Conservation (phyloP, 2,888 invertebrate species). For the Scrobipalpa atriplicella region DNA sequence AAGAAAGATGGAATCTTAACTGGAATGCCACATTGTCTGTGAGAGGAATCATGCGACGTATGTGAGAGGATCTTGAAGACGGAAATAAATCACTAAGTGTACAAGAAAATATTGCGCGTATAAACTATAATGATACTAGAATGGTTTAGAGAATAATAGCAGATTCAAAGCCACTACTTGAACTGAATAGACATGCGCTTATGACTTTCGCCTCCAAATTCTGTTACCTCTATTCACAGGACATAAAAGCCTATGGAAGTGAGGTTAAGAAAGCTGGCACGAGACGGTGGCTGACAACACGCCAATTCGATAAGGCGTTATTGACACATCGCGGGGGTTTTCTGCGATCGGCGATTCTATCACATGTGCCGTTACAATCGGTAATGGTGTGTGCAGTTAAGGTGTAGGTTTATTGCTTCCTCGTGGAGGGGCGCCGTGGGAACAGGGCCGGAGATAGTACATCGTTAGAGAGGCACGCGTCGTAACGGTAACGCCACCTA, state of each 20-base stretch:
- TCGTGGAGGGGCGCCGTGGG: slow-evolving; percentile 68
- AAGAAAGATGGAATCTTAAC: neutral
- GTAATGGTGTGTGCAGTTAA: slow-evolving; percentile 79
- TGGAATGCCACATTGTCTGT: slow-evolving; percentile 11
- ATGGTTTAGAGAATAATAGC: neutral
- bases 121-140: neutral
- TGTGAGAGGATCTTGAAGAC: neutral
- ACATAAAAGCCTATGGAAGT: slow-evolving; percentile 27
- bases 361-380: slow-evolving; percentile 74
- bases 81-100: neutral
- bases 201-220: slow-evolving; percentile 15
- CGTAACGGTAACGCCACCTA: slow-evolving; percentile 47
- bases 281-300: slow-evolving; percentile 43
- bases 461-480: slow-evolving; percentile 72
- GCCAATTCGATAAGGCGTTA: slow-evolving; percentile 73
- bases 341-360: slow-evolving; percentile 66
- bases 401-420: slow-evolving; percentile 81
- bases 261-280: slow-evolving; percentile 27
- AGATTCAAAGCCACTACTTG: neutral
- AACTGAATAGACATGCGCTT: neutral
- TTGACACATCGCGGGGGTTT: slow-evolving; percentile 56
- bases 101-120: neutral
- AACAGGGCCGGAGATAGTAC: slow-evolving; percentile 76
- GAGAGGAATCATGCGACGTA: slow-evolving; percentile 8
- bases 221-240: slow-evolving; percentile 7